phyloP scores from a whole-genome alignment of 2,888 invertebrate species.

The Plebejus argus region DNA sequence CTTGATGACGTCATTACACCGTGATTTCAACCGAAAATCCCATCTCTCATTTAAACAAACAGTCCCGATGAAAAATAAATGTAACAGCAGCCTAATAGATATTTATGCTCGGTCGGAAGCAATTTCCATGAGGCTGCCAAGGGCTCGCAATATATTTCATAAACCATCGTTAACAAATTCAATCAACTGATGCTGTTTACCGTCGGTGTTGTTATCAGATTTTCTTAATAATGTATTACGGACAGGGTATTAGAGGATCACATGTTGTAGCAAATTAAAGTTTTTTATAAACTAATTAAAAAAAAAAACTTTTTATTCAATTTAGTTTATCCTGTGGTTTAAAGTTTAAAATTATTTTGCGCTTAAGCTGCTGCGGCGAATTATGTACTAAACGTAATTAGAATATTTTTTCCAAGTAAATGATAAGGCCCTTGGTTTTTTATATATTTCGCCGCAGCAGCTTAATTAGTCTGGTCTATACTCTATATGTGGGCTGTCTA shows the following conservation, averaged over 20 bases:
- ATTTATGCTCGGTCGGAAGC: conserved; percentile 75
- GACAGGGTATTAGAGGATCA: not conserved
- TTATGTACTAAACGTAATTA: no score
- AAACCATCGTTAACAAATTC: conserved; percentile 63
- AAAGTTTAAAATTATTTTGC: no score
- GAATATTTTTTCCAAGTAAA: not conserved
- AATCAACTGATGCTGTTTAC: conserved; percentile 68
- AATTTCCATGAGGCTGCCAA: conserved; percentile 63
- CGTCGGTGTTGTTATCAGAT: conserved; percentile 51
- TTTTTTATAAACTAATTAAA: not conserved
- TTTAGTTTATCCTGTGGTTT: not conserved
- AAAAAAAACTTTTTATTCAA: no score
- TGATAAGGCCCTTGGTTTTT: not conserved
- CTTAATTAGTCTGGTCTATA: conserved; percentile 43
- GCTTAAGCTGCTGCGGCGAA: no score
- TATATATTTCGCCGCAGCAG: conserved; percentile 29
- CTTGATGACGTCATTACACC: conserved; percentile 34
- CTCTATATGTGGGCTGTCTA: conserved; percentile 47
- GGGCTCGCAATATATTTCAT: conserved; percentile 51
- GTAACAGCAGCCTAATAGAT: conserved; percentile 71
- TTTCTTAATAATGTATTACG: conserved; percentile 37
- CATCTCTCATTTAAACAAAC: conserved; percentile 58
- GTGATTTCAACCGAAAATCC: conserved; percentile 51
- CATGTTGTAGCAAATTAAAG: not conserved
- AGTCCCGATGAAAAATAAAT: conserved; percentile 73